Conservation (phyloP, 2,113 vertebrate genomes). For the Bettongia penicillata region DNA sequence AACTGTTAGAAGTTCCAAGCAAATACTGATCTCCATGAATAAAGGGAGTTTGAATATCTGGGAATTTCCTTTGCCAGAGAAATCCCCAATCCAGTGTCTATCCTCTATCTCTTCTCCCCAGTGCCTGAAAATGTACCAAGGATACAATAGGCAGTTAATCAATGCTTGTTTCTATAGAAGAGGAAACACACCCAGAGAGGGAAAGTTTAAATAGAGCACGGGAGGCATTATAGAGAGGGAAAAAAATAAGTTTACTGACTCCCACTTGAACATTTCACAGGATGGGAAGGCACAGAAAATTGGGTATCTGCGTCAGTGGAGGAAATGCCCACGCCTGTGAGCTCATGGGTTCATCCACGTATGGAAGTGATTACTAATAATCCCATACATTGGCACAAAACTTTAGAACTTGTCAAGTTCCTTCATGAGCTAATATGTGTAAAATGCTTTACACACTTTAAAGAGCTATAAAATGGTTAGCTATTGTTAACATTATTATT, state of each 20-base stretch:
- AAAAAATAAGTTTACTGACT: neutral
- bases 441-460: neutral
- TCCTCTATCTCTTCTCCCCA: neutral
- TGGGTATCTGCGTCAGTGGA: neutral
- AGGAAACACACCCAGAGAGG: neutral
- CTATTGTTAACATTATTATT: neutral
- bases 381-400: neutral
- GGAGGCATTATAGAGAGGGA: neutral
- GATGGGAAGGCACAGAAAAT: neutral
- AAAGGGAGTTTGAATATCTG: neutral
- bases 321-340: neutral
- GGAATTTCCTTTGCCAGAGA: neutral
- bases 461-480: neutral
- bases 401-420: neutral
- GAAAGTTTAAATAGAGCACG: neutral
- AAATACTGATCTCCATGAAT: neutral
- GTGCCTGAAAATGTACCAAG: neutral
- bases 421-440: neutral
- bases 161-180: neutral
- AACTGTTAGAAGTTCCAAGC: neutral
- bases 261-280: conserved; percentile 22
- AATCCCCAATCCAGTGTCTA: neutral
- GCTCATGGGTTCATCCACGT: neutral
- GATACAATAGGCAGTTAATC: neutral
- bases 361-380: neutral